Base-by-base conservation (phyloP, 2,888 invertebrate genomes). In the Gastrophysa polygoni region DNA sequence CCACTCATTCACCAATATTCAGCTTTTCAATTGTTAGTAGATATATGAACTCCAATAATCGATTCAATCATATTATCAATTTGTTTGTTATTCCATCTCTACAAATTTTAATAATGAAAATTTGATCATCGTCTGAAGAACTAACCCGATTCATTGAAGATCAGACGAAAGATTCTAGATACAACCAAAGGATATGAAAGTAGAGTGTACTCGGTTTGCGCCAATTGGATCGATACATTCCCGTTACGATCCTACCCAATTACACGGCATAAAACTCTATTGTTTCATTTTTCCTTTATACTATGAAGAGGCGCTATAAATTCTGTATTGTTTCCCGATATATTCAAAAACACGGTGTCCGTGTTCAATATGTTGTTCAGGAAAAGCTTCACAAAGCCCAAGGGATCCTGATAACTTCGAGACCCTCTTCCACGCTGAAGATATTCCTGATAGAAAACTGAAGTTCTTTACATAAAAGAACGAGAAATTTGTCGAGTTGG, bases 301-400 rank as follows among this genome's bases (percentile, higher is more conserved):
- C 44, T 10, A 44, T 52, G 34, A 57, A 56, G 18, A 38, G 47
- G 17, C 44, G 47, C 55, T 51, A 60, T 62, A 62, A 62, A 64
- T 64, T 58, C 57, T 28, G 59, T 67, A 65, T 68, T 68, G 68
- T 67, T 69, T 68, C 56, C 59, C 67, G 69, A 71, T 72, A 70
- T 71, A 70, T 70, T 70, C 59, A 64, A 65, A 66, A 69, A 70
- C 67, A 70, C 70, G 67, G 66, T 72, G 69, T 68, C 68, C 70
- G 64, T 61, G 70, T 71, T 68, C 70, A 66, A 70, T 72, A 68
- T 69, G 68, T 64, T 67, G 70, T 65, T 67, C 61, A 56, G 59
- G 63, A 61, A 63, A 61, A 65, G 66, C 65, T 67, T 62, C 61
- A 56, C 51, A 59, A 52, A 63, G 50, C 64, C 61, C 65, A 11